Evolutionary conservation across 2,888 invertebrate species (phyloP).

Genomic region (Herminia tarsipennalis): DNA sequence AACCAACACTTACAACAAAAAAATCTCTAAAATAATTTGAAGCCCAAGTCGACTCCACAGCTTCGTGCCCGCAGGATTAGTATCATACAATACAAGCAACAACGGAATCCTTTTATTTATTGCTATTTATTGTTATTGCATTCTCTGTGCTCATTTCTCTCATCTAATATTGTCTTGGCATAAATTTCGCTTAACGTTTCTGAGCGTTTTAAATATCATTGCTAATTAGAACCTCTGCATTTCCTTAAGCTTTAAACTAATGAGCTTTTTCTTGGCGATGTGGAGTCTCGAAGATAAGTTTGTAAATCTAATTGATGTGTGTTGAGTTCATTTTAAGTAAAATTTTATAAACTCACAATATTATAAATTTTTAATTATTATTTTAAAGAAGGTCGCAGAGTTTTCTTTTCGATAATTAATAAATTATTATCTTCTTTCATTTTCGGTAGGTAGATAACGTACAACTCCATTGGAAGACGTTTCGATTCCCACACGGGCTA

Average conservation of each 20-base stretch:
- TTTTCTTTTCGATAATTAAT: background rate
- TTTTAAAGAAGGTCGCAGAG: background rate
- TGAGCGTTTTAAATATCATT: slow-evolving; percentile 76
- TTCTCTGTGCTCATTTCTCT: slow-evolving; percentile 80
- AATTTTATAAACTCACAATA: background rate
- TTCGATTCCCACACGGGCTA: no score
- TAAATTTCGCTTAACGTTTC: slow-evolving; percentile 80
- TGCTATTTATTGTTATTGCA: slow-evolving; percentile 86
- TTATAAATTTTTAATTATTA: background rate
- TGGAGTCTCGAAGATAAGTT: slow-evolving; percentile 9
- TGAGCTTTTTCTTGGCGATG: slow-evolving; percentile 44
- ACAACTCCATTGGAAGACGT: no score
- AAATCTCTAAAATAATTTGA: slow-evolving; percentile 5
- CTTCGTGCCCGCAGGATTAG: slow-evolving; percentile 22
- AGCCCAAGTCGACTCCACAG: slow-evolving; percentile 27
- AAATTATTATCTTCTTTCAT: no score
- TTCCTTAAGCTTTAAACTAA: slow-evolving; percentile 56
- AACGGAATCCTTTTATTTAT: slow-evolving; percentile 87
- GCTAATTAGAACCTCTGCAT: slow-evolving; percentile 68
- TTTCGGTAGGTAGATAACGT: no score
- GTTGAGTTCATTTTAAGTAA: background rate
- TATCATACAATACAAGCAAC: slow-evolving; percentile 84
- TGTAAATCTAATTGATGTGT: background rate
- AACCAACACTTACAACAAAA: background rate
- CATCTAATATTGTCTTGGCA: slow-evolving; percentile 82